Base-by-base conservation (phyloP, 1,140 invertebrate genomes). In the Laupala kohalensis region DNA sequence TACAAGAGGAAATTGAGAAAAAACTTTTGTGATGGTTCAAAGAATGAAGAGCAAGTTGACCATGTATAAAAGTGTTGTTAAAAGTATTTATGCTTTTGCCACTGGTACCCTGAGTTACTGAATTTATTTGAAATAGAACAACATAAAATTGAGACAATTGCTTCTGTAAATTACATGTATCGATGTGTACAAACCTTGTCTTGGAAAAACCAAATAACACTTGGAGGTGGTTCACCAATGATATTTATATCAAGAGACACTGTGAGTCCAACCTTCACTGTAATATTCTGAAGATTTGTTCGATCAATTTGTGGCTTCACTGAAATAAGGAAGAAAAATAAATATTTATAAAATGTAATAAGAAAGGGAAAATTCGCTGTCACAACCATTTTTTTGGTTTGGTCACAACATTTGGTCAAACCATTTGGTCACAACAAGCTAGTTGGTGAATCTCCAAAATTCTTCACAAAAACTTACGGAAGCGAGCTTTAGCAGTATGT, bases 221-320 rank as follows among this genome's bases (percentile, higher is more conserved):
- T 92, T 78, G 97, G 96, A 74, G 94, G 90, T 27, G 97, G 97
- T 82, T 97, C 94, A 75, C 96, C 97, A 77, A 89, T 92, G 65
- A 97, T 90, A 75, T 97, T 96, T 2, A 99, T 86, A 78, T 97
- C 92, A 68, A 99, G 86, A 15, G 90, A 89, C 28, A 98, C 87
- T 26, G 93, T 92, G 63, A 98, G 87, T 27, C 96, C 96, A 71
- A 93, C 90, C 82, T 98, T 98, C 0, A 97, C 88, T 0, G 88
- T 88, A 0, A 94, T 79, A 9, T 88, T 87, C 78, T 94, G 91
- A 25, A 97, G 81, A 78, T 96, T 95, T 2, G 92, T 95, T 37
- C 95, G 87, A 76, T 97, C 95, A 78, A 97, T 97, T 77, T 89
- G 87, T 62, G 95, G 95, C 85, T 95, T 95, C 76, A 96, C 92